These are phyloP conservation scores for Hylia prasina DNA, from an alignment of 2,113 vertebrate genomes.

Conservation along the genomic window DNA sequence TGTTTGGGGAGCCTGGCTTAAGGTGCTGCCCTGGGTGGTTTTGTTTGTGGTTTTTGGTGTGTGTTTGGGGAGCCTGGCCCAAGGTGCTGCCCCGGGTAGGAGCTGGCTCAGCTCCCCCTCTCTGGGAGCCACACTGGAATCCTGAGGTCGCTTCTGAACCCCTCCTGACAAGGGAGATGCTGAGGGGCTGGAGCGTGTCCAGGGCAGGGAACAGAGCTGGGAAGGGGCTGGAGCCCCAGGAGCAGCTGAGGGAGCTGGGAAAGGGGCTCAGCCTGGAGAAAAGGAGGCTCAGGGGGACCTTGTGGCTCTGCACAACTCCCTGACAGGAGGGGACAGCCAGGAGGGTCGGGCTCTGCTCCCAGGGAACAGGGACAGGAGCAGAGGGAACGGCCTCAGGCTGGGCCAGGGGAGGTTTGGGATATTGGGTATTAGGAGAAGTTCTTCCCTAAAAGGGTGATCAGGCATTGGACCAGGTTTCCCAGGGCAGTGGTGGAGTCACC, in stretches of 20 bases:
- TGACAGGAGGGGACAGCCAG: neutral
- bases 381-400: accelerated
- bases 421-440: neutral
- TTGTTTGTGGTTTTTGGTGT: neutral
- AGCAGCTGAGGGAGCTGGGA: neutral
- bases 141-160: neutral
- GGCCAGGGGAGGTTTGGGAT: neutral
- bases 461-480: neutral
- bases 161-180: accelerated
- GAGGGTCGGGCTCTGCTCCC: neutral
- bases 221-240: neutral
- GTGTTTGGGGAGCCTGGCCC: neutral
- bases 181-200: accelerated
- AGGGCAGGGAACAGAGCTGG: neutral
- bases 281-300: neutral
- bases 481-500: neutral
- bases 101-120: neutral
- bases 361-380: neutral
- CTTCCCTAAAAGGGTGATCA: neutral
- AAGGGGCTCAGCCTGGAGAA: neutral
- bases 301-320: neutral
- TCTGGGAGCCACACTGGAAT: neutral
- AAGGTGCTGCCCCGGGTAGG: neutral
- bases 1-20: neutral
- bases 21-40: neutral